phyloP scores from a whole-genome alignment of 2,888 invertebrate genomes.

The Lasioglossum zephyrum region DNA sequence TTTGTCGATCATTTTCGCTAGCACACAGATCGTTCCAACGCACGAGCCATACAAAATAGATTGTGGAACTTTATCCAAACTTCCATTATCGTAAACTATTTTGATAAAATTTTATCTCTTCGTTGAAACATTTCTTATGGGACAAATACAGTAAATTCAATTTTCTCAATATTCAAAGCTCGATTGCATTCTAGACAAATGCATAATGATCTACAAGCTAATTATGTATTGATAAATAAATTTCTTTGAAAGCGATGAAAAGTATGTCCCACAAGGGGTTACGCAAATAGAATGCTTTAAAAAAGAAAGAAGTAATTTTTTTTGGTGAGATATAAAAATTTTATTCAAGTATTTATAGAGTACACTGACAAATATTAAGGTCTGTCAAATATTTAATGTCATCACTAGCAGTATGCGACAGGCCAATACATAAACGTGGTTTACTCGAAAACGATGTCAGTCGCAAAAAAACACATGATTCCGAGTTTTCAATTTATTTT shows the following conservation, averaged over 20 bases:
- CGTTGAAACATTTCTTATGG: neutral
- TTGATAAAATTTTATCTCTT: neutral
- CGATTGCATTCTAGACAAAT: neutral
- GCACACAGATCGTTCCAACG: neutral
- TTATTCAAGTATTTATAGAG: neutral
- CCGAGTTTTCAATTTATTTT: neutral
- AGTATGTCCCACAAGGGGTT: neutral
- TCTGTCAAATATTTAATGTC: neutral
- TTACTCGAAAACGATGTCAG: neutral
- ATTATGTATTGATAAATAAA: neutral
- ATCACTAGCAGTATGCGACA: neutral
- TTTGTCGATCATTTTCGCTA: constrained; percentile 23
- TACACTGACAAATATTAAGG: neutral
- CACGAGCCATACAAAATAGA: neutral
- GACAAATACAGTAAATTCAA: neutral
- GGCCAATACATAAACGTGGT: neutral
- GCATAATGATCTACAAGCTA: neutral
- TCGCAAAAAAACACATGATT: neutral
- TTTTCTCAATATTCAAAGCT: neutral
- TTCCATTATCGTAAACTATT: neutral
- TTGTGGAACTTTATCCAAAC: neutral
- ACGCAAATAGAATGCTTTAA: neutral
- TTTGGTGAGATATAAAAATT: neutral
- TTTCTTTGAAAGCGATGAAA: neutral
- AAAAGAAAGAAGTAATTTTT: neutral